These are phyloP conservation scores for Danaus chrysippus DNA, from an alignment of 2,888 invertebrate species.

Conservation along the genomic window DNA sequence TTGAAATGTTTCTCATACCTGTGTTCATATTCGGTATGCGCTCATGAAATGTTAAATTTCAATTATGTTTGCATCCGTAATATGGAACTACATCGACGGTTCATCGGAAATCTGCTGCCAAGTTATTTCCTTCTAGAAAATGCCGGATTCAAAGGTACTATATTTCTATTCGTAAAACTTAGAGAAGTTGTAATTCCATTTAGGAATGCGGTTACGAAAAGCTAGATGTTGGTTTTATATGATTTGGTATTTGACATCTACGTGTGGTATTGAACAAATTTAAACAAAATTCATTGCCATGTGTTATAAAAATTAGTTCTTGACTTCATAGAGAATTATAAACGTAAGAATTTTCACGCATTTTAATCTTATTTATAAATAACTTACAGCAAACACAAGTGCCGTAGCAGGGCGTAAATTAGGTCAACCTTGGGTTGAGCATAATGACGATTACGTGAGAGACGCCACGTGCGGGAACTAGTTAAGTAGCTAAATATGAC, in stretches of 20 bases:
- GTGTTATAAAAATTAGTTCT: neutral
- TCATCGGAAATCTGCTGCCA: slow-evolving; percentile 35
- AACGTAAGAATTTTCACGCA: neutral
- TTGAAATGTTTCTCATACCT: neutral
- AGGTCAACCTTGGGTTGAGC: slow-evolving; percentile 21
- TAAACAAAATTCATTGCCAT: neutral
- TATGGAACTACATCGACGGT: slow-evolving; percentile 21
- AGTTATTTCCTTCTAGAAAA: slow-evolving; percentile 46
- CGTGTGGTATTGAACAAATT: no score
- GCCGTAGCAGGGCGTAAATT: slow-evolving; percentile 11
- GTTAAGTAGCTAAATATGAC: slow-evolving; percentile 18
- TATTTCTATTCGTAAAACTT: slow-evolving; percentile 28
- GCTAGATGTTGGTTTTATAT: no score
- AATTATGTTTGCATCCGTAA: slow-evolving; percentile 19
- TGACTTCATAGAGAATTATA: neutral
- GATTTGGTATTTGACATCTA: no score
- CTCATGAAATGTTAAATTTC: slow-evolving; percentile 13
- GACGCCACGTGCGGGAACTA: slow-evolving; percentile 11
- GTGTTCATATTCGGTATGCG: neutral
- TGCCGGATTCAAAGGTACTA: slow-evolving; percentile 44
- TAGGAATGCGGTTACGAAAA: slow-evolving; percentile 15
- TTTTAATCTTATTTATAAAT: slow-evolving; percentile 4
- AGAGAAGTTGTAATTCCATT: slow-evolving; percentile 25
- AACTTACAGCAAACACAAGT: slow-evolving; percentile 11
- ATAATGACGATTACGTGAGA: slow-evolving; percentile 18